Conservation (phyloP, 1,140 invertebrate species). For the Penaeus japonicus region DNA sequence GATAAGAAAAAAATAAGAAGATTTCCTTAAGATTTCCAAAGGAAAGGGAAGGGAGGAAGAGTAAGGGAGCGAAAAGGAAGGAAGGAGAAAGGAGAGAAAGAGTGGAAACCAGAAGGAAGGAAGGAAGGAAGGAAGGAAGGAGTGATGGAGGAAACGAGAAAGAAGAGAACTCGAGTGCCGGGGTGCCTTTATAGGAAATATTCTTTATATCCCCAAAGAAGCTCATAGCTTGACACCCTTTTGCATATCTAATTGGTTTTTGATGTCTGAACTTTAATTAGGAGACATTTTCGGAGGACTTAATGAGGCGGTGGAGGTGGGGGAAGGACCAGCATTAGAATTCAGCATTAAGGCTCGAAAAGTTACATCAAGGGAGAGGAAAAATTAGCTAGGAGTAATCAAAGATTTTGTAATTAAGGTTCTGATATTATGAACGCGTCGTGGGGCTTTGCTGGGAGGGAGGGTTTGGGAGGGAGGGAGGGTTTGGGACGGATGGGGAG, state of each 20-base stretch:
- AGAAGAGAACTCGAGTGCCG: too few relatives aligned
- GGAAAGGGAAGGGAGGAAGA: not conserved
- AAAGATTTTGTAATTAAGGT: slow-evolving; percentile 58
- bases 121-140: not conserved
- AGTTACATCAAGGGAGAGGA: slow-evolving; percentile 52
- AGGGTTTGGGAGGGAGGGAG: not conserved
- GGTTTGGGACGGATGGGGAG: not conserved
- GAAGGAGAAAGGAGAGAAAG: not conserved
- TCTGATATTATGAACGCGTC: slow-evolving; percentile 55
- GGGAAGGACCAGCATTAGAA: slow-evolving; percentile 39
- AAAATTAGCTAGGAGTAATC: slow-evolving; percentile 57
- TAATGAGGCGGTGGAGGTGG: slow-evolving; percentile 47
- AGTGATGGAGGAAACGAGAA: too few relatives aligned
- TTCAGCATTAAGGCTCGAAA: slow-evolving; percentile 53
- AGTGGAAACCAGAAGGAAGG: not conserved
- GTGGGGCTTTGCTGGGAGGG: not conserved
- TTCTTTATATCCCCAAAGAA: slow-evolving; percentile 30
- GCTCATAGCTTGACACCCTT: slow-evolving; percentile 46
- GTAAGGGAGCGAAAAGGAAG: not conserved
- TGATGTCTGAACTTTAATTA: slow-evolving; percentile 59
- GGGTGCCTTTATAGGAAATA: not conserved
- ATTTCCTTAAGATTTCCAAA: too few relatives aligned
- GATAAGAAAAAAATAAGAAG: too few relatives aligned
- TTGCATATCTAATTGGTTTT: slow-evolving; percentile 58
- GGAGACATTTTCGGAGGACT: slow-evolving; percentile 36